These are phyloP conservation scores for Zapus hudsonius DNA, from an alignment of 2,113 vertebrate species.

Conservation along the genomic window DNA sequence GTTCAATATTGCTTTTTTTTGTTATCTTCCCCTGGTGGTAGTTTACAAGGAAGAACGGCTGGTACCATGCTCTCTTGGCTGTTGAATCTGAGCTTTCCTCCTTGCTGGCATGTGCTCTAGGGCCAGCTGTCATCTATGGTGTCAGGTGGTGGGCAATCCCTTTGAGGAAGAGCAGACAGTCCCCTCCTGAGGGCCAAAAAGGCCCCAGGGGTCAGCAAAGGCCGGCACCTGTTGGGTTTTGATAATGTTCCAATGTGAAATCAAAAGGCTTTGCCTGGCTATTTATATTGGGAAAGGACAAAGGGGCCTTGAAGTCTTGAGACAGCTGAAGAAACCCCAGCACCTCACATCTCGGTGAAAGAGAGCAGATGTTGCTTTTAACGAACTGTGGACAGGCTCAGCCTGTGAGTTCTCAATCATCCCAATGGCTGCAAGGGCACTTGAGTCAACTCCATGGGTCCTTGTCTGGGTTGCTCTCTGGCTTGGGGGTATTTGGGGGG, in stretches of 20 bases:
- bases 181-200: constrained; percentile 35
- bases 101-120: constrained; percentile 37
- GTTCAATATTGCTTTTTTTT: background rate
- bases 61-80: background rate
- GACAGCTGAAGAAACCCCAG: constrained; percentile 72
- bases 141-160: constrained; percentile 37
- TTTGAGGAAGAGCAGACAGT: constrained; percentile 41
- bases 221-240: constrained; percentile 76
- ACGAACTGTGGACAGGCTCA: constrained; percentile 28
- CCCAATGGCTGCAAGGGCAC: background rate
- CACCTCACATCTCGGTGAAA: background rate
- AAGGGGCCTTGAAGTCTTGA: constrained; percentile 42
- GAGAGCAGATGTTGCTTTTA: constrained; percentile 28
- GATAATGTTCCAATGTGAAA: constrained; percentile 54
- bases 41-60: background rate
- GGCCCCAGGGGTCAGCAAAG: constrained; percentile 57
- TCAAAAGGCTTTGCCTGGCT: constrained; percentile 62
- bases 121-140: constrained; percentile 73
- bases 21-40: accelerated
- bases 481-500: background rate
- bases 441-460: background rate
- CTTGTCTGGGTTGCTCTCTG: background rate
- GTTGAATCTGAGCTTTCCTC: background rate
- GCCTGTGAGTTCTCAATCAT: constrained; percentile 51
- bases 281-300: constrained; percentile 74